Evolutionary conservation across 2,113 vertebrate species (phyloP).

Genomic region (Callithrix jacchus): DNA sequence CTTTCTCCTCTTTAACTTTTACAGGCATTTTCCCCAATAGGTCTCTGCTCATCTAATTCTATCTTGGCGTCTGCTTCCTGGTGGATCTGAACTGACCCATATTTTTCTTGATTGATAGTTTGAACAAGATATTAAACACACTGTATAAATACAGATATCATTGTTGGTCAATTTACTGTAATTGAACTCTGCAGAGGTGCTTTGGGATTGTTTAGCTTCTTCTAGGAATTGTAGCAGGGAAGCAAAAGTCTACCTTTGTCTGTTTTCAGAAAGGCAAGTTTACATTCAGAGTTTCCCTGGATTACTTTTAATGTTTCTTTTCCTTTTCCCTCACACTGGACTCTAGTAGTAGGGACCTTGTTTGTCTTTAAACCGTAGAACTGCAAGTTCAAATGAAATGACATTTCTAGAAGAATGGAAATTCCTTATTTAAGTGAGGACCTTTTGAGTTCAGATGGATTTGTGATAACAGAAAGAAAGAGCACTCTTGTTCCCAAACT

Average conservation of each 20-base stretch:
- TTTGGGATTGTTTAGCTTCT: not conserved
- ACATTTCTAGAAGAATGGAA: constrained; percentile 23
- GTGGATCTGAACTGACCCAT: not conserved
- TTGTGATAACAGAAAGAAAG: constrained; percentile 8
- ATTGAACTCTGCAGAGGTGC: not conserved
- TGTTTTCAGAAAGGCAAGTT: not conserved
- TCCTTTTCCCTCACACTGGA: not conserved
- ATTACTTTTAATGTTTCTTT: not conserved
- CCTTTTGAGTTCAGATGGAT: not conserved
- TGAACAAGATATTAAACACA: not conserved
- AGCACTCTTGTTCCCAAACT: not conserved
- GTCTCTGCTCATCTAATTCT: not conserved
- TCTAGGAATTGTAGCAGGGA: not conserved
- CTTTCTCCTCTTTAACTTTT: not conserved
- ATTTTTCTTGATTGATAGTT: not conserved
- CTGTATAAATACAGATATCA: not conserved
- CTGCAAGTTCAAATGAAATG: not conserved
- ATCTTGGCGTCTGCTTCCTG: not conserved
- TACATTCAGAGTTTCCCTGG: not conserved
- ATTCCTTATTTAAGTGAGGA: constrained; percentile 8
- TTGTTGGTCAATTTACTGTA: not conserved
- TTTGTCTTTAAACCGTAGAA: not conserved
- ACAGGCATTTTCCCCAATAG: not conserved
- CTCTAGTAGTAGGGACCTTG: not conserved
- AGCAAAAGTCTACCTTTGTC: not conserved